These are phyloP conservation scores for Ia io DNA, from an alignment of 2,113 vertebrate genomes.

Conservation along the genomic window DNA sequence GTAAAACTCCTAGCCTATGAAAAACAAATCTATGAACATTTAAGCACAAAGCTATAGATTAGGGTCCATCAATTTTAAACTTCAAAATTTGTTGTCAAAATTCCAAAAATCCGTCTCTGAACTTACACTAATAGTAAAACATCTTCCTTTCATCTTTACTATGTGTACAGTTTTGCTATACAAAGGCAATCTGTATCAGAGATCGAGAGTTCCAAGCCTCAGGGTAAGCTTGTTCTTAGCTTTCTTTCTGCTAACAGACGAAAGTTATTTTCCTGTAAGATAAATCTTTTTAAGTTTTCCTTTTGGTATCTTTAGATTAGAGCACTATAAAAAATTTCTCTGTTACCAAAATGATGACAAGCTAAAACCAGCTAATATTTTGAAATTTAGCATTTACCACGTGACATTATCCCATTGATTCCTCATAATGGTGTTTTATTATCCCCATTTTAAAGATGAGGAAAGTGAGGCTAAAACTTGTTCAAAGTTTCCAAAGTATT, in stretches of 20 bases:
- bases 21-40: neutral
- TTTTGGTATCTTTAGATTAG: neutral
- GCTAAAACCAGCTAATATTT: neutral
- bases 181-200: neutral
- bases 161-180: neutral
- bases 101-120: neutral
- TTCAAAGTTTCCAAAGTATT: neutral
- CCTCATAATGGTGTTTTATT: neutral
- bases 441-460: neutral
- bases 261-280: neutral
- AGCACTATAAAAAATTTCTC: neutral
- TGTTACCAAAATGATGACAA: neutral
- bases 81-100: conserved; percentile 2
- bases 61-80: neutral
- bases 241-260: neutral
- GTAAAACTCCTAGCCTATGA: neutral
- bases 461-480: neutral
- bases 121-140: neutral
- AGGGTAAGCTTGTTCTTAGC: neutral
- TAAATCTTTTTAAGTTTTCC: neutral
- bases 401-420: neutral
- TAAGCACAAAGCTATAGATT: neutral
- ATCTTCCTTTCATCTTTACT: neutral
- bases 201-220: neutral
- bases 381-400: neutral